A percentile compares a stretch with the other conserved stretches of the same genome.
phyloP scores from a whole-genome alignment of 2,113 vertebrate species.

The Pseudolaguvia tuberculata region DNA sequence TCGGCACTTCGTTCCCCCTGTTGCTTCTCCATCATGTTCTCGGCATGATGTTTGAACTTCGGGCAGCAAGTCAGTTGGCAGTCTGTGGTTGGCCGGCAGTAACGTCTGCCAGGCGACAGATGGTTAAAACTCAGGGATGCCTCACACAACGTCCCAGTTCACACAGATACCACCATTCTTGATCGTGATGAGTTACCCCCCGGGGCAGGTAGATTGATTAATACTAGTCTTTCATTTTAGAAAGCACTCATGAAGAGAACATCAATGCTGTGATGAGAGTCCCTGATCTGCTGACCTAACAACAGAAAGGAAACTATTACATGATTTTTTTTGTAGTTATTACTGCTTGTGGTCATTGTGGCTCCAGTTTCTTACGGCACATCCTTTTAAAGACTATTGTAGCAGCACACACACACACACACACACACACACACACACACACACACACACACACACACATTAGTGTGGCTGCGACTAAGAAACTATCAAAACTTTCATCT shows the following conservation, averaged over 20 bases:
- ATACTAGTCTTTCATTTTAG: constrained; percentile 61
- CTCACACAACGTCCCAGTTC: constrained; percentile 32
- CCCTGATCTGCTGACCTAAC: constrained; percentile 52
- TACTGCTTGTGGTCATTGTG: constrained; percentile 33
- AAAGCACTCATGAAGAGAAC: constrained; percentile 62
- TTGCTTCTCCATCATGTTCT: constrained; percentile 23
- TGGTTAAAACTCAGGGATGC: constrained; percentile 54
- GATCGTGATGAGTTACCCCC: constrained; percentile 57
- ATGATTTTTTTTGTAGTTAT: constrained; percentile 45
- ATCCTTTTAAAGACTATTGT: too few relatives aligned
- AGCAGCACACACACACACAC: too few relatives aligned
- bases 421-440: too few relatives aligned
- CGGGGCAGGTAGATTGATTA: constrained; percentile 66
- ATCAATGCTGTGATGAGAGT: constrained; percentile 58
- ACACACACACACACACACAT: too few relatives aligned
- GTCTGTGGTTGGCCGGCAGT: constrained; percentile 34
- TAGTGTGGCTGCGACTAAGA: too few relatives aligned
- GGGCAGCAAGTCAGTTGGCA: constrained; percentile 14
- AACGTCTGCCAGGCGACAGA: constrained; percentile 50
- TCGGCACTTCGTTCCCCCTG: constrained; percentile 13
- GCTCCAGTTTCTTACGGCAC: constrained; percentile 7
- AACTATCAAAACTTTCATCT: too few relatives aligned
- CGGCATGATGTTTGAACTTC: constrained; percentile 36
- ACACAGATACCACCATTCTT: constrained; percentile 57
- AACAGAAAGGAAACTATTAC: constrained; percentile 47